Evolutionary conservation across 2,797 vertebrate species (phyloP).

Genomic region (Halcyon leucocephala): DNA sequence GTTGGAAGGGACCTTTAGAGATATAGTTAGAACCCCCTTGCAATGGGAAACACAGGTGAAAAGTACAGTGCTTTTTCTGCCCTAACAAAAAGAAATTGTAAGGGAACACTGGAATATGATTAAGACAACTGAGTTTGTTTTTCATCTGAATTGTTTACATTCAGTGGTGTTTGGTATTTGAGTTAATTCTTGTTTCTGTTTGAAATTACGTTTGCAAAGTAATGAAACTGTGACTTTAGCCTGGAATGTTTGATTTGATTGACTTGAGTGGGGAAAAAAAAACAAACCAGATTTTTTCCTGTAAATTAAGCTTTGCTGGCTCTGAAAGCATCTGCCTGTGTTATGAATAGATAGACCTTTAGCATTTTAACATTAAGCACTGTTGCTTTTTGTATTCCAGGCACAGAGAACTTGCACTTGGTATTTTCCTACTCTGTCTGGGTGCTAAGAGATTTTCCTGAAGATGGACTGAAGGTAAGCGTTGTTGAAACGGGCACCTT

Average conservation of each 20-base stretch:
- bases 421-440: slow-evolving; percentile 96
- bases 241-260: background rate
- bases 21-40: background rate
- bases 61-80: background rate
- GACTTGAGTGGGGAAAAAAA: background rate
- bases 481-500: background rate
- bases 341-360: background rate
- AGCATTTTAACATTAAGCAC: background rate
- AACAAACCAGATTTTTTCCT: background rate
- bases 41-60: background rate
- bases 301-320: background rate
- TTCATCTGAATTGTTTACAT: background rate
- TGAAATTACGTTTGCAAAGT: background rate
- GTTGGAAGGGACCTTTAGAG: background rate
- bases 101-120: background rate
- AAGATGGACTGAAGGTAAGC: slow-evolving; percentile 94
- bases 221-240: background rate
- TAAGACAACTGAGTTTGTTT: background rate
- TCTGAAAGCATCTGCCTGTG: background rate
- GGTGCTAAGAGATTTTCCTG: slow-evolving; percentile 94
- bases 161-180: background rate
- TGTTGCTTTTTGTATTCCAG: slow-evolving; percentile 72
- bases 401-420: slow-evolving; percentile 91
- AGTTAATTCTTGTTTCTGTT: background rate
- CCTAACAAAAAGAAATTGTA: background rate